A percentile compares a stretch with the other conserved stretches of the same genome.
These are phyloP conservation scores for Spicauda simplicius DNA, from an alignment of 2,888 invertebrate species.

Conservation along the genomic window DNA sequence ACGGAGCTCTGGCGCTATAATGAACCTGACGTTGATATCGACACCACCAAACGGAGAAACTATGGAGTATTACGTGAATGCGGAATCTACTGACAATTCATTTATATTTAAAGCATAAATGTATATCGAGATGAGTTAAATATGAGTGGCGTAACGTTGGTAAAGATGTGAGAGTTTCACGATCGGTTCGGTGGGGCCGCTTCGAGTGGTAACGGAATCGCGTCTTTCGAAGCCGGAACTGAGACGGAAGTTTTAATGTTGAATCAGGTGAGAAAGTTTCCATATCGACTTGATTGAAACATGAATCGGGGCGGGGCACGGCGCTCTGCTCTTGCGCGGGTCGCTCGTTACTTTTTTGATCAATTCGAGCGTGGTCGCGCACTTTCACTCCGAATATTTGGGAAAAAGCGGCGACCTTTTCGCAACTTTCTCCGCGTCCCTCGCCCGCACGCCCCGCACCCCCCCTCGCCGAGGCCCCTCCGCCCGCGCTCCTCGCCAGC, in stretches of 20 bases:
- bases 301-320: not conserved
- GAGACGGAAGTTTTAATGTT: slow-evolving; percentile 3
- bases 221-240: too few species aligned
- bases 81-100: too few species aligned
- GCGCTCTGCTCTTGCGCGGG: slow-evolving; percentile 29
- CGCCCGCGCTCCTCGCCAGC: slow-evolving; percentile 47
- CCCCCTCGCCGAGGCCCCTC: slow-evolving; percentile 12
- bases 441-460: slow-evolving; percentile 39
- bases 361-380: slow-evolving; percentile 65
- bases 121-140: too few species aligned
- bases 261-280: slow-evolving; percentile 21
- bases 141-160: too few species aligned
- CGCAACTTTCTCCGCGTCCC: slow-evolving; percentile 74
- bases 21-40: too few species aligned
- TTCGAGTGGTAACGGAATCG: not conserved
- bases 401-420: slow-evolving; percentile 84
- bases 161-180: too few species aligned
- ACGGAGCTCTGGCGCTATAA: too few species aligned
- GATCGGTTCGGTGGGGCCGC: too few species aligned
- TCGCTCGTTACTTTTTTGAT: slow-evolving; percentile 56
- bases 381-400: slow-evolving; percentile 84
- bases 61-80: too few species aligned
- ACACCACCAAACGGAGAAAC: too few species aligned
- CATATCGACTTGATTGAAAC: slow-evolving; percentile 22
- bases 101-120: too few species aligned